Evolutionary conservation across 2,888 invertebrate species (phyloP), one percentile per base, ranked within the genome.

Genomic region (Clivina fossor): DNA sequence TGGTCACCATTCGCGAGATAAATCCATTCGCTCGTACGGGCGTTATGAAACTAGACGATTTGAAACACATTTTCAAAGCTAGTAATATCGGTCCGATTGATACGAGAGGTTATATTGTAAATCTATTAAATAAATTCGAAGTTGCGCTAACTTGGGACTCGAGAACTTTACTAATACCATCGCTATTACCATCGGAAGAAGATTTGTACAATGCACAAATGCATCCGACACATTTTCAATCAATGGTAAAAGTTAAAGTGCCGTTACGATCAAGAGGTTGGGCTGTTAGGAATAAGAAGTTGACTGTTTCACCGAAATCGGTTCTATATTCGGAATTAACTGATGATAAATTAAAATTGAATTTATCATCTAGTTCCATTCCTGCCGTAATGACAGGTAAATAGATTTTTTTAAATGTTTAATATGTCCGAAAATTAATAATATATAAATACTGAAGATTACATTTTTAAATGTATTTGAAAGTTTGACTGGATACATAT

Each of bases 131-230:
- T 76, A 98, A 98, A 77, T 98, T 97, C 74, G 98, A 98, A 75
- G 88, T 99, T 51, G 98, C 97, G 0, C 76, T 99, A 50, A 92
- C 94, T 18, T 98, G 96, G 93, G 97, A 98, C 71, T 88, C 89
- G 11, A 76, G 95, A 16, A 90, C 93, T 11, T 74, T 95, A 1
- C 75, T 99, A 56, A 90, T 99, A 57, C 97, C 98, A 5, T 94
- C 95, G 0, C 78, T 98, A 20, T 76, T 98, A 58, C 97, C 98
- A 0, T 82, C 84, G 0, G 85, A 86, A 65, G 89, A 89, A 64
- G 84, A 86, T 61, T 75, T 85, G 55, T 66, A 73, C 28, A 69
- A 73, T 59, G 76, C 77, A 13, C 73, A 75, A 57, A 63, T 70
- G 61, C 70, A 72, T 66, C 74, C 74, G 1, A 70, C 69, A 5